phyloP scores from a whole-genome alignment of 2,888 invertebrate species.

The Chaetoderma sp. region DNA sequence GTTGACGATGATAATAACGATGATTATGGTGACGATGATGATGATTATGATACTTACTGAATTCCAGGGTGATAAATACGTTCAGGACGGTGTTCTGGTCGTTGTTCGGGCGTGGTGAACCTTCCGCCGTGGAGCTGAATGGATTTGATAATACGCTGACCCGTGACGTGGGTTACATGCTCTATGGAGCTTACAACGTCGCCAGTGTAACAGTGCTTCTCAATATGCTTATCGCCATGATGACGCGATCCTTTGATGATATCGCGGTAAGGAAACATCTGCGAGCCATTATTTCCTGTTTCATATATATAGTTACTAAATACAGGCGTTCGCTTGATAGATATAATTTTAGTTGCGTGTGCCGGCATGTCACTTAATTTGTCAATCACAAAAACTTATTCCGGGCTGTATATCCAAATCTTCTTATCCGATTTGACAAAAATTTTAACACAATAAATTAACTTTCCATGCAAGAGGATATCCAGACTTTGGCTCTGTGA shows the following conservation, averaged over 20 bases:
- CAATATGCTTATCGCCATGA: slow-evolving; percentile 80
- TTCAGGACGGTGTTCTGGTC: slow-evolving; percentile 68
- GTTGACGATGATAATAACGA: too few relatives aligned
- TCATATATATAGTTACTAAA: too few relatives aligned
- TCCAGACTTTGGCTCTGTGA: too few relatives aligned
- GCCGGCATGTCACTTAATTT: not conserved
- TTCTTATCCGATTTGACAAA: too few relatives aligned
- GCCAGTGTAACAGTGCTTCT: slow-evolving; percentile 72
- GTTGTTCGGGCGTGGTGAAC: slow-evolving; percentile 64
- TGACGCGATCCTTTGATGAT: slow-evolving; percentile 80
- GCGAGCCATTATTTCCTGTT: not conserved
- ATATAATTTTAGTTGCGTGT: not conserved
- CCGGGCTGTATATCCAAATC: not conserved
- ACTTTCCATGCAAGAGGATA: too few relatives aligned
- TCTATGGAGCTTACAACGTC: slow-evolving; percentile 72
- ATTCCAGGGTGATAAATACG: slow-evolving; percentile 51
- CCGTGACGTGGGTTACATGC: slow-evolving; percentile 70
- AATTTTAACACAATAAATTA: too few relatives aligned
- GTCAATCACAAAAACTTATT: not conserved
- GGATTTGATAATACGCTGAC: slow-evolving; percentile 68
- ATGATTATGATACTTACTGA: too few relatives aligned
- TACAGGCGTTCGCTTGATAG: too few relatives aligned
- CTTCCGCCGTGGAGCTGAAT: slow-evolving; percentile 65
- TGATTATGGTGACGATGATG: too few relatives aligned
- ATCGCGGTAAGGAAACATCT: slow-evolving; percentile 68